A percentile compares a stretch with the other conserved stretches of the same genome.
These are phyloP conservation scores for Myrmecophaga tridactyla DNA, from an alignment of 2,113 vertebrate species.

Conservation along the genomic window DNA sequence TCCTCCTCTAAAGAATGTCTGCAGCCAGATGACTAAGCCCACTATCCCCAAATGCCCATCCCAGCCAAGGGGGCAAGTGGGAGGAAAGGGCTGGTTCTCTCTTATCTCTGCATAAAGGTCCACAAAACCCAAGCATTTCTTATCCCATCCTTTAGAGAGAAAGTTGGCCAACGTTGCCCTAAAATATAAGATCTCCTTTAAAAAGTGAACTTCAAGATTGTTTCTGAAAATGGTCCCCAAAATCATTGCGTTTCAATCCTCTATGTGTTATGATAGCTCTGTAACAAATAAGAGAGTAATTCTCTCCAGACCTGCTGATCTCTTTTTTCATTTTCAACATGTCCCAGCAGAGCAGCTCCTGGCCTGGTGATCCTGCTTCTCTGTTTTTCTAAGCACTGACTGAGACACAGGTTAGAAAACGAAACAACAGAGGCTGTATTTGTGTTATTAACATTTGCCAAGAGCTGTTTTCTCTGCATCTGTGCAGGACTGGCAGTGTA, in stretches of 20 bases:
- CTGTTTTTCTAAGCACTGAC: slow-evolving; percentile 11
- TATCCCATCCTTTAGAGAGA: background rate
- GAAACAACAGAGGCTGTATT: background rate
- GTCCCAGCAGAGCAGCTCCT: background rate
- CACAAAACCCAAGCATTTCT: background rate
- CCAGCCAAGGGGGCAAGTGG: background rate
- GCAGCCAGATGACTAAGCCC: too few species aligned
- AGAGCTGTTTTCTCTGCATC: background rate
- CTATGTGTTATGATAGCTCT: background rate
- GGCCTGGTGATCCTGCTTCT: background rate
- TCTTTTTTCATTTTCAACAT: background rate
- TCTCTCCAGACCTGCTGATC: background rate
- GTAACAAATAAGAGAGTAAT: background rate
- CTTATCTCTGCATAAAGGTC: background rate
- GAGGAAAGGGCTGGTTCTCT: background rate
- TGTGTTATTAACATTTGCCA: slow-evolving; percentile 16
- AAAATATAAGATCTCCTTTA: background rate
- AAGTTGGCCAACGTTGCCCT: background rate
- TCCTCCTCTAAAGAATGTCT: background rate
- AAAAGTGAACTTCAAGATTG: slow-evolving; percentile 14
- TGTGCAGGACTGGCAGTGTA: background rate
- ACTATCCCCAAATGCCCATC: background rate
- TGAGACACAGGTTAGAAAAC: slow-evolving; percentile 19
- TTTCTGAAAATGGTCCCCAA: slow-evolving; percentile 12
- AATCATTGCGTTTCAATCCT: background rate